Percentiles rank a stretch among this genome's conserved stretches.
Evolutionary conservation across 2,797 vertebrate species (phyloP).

Genomic region (Enteromius thamalakanensis): DNA sequence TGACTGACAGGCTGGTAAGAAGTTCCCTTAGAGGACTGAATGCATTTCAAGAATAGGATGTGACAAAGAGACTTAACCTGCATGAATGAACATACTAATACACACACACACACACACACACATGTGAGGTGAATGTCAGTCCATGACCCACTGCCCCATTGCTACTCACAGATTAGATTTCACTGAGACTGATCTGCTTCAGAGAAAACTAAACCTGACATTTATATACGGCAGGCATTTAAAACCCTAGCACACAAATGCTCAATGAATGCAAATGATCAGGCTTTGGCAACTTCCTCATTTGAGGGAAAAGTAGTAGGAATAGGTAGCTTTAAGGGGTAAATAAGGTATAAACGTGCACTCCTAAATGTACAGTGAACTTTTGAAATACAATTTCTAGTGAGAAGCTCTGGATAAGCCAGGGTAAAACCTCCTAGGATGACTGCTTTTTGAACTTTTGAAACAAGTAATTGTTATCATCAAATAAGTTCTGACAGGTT

Average conservation of each 20-base stretch:
- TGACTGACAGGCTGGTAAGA: neutral
- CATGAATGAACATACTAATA: conserved; percentile 19
- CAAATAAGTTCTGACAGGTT: conserved; percentile 31
- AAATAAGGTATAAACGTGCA: neutral
- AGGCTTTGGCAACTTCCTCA: neutral
- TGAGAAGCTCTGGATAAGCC: neutral
- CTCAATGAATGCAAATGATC: neutral
- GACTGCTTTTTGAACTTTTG: neutral
- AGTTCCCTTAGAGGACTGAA: neutral
- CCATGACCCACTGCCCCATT: conserved; percentile 34
- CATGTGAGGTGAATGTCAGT: conserved; percentile 9
- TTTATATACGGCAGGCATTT: conserved; percentile 21
- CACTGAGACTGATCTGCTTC: conserved; percentile 34
- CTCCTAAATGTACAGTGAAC: neutral
- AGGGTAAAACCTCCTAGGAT: neutral
- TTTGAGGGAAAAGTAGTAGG: neutral
- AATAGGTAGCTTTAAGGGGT: neutral
- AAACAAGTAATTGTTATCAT: conserved; percentile 11
- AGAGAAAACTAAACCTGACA: conserved; percentile 43
- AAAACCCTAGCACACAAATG: conserved; percentile 7
- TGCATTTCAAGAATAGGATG: conserved; percentile 6
- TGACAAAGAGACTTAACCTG: conserved; percentile 13
- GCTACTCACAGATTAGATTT: conserved; percentile 39
- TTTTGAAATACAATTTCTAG: neutral
- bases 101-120: neutral